Percentiles rank a stretch among this genome's conserved stretches.
Evolutionary conservation across 1,140 invertebrate genomes (phyloP).

Genomic region (Antheraea pernyi): DNA sequence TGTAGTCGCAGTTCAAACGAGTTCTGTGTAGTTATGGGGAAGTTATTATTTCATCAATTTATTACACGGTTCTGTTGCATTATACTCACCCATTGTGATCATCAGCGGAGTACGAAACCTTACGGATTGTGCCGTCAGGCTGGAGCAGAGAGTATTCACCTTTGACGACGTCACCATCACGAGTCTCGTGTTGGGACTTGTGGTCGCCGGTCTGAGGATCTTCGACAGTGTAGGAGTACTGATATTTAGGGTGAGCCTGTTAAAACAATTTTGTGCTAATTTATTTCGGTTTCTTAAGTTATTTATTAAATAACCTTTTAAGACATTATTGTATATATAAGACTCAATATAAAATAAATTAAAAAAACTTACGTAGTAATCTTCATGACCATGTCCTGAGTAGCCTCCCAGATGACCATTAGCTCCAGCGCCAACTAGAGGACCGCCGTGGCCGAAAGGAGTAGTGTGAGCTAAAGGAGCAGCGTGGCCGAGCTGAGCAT

Average conservation of each 20-base stretch:
- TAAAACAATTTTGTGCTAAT: slow-evolving; percentile 15
- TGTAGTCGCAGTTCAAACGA: slow-evolving; percentile 22
- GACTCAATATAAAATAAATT: not conserved
- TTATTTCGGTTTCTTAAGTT: too few species aligned
- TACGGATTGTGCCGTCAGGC: slow-evolving; percentile 62
- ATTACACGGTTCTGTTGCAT: slow-evolving; percentile 16
- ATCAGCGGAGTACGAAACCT: slow-evolving; percentile 65
- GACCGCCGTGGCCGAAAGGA: slow-evolving; percentile 24
- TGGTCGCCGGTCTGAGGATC: slow-evolving; percentile 77
- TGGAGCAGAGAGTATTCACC: slow-evolving; percentile 81
- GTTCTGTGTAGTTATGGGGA: slow-evolving; percentile 43
- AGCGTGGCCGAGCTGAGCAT: too few species aligned
- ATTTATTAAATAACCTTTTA: too few species aligned
- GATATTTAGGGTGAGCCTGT: slow-evolving; percentile 76
- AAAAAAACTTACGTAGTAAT: slow-evolving; percentile 55
- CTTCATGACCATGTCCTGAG: slow-evolving; percentile 34
- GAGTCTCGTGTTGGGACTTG: slow-evolving; percentile 73
- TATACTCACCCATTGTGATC: slow-evolving; percentile 59
- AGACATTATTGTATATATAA: not conserved
- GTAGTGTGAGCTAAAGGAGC: slow-evolving; percentile 33
- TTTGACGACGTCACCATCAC: slow-evolving; percentile 81
- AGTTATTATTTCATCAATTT: slow-evolving; percentile 36
- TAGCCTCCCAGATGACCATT: slow-evolving; percentile 29
- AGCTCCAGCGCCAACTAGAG: slow-evolving; percentile 22
- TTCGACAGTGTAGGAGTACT: slow-evolving; percentile 75